Base-by-base conservation (phyloP, 2,797 vertebrate species). In the Pseudochromis fuscus region DNA sequence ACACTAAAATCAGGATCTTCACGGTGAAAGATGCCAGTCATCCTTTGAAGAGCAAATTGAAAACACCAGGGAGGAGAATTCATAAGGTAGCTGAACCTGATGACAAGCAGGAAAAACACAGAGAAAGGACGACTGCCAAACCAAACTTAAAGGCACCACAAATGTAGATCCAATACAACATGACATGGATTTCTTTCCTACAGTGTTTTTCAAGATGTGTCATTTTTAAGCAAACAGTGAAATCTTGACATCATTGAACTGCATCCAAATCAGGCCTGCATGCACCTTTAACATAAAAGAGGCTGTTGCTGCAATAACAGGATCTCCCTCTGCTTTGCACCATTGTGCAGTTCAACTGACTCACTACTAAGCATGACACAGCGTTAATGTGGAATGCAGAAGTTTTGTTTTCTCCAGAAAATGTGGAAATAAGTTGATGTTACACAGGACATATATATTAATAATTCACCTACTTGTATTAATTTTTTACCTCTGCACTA, bases 401-500 rank as follows among this genome's bases (percentile, higher is more conserved):
- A 12, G 33, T 11, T 4, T 6, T 6, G 5, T 19, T 52, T 49
- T 31, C 31, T 33, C 52, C 45, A 4, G 16, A 35, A 12, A 35
- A 35, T 13, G 33, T 15, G 7, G 31, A 4, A 2, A 33, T 33
- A 1, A 18, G 16, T 4, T 16, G 37, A 15, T 40, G 37, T 15
- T 1, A 19, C 56, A 38, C 38, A 38, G 33, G 33, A 12, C 33
- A 35, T 35, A 11, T 35, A 8, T 35, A 11, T 35, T 11, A 35
- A 31, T 18, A 16, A 31, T 13, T 46, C 12, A 49, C 27, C 18
- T 9, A 45, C n/a, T n/a, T n/a, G n/a, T n/a, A n/a, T n/a, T n/a
- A n/a, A n/a, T n/a, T n/a, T n/a, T n/a, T n/a, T n/a, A 76, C 72
- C 73, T 53, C 70, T 72, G 57, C 48, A 60, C 57, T 28, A 44